Base-by-base conservation (phyloP, 2,888 invertebrate species). In the Macaria notata region DNA sequence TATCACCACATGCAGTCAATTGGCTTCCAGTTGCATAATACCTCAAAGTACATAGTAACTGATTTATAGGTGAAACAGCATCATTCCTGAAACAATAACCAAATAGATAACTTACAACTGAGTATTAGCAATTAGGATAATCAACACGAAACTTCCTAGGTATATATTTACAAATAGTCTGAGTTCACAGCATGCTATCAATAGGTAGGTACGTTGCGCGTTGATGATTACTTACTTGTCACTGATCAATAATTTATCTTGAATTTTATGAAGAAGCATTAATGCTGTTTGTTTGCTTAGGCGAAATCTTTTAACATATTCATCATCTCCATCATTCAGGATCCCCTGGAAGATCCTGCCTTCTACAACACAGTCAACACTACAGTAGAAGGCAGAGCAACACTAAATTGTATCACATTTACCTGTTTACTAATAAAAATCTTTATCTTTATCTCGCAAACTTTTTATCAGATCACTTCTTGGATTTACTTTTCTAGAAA, bases 1-100 rank as follows among this genome's bases (percentile, higher is more conserved):
- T 43, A 43, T 51, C 50, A 51, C 44, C 50, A 44, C 50, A 51
- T 41, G 50, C 43, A 42, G 33, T 51, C 43, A 51, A 31, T 43
- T 51, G 50, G 55, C 59, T 42, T 55, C 46, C 46, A 31, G 46
- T 46, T 31, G 46, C 46, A 46, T 29, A 46, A 8, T 31, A 46
- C 31, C 46, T 5, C 31, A 46, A 30, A 30, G 46, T 46, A 9
- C 46, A 46, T 29, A 46, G 31, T 9, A 30, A 31, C 31, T 46
- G 46, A 30, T 46, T 46, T 29, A 31, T 9, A 9, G 46, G 46
- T 46, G 30, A 46, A 46, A 46, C 46, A 46, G 9, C 30, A 46
- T 9, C 31, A 46, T 46, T 29, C 31, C 31, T 19, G 38, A 38
- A 38, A 38, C 38, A 38, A 38, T 38, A 38, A 38, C 38, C 38